Percentiles rank a stretch among this genome's conserved stretches.
These are phyloP conservation scores for Psettodes erumei DNA, from an alignment of 2,113 vertebrate species.

Conservation along the genomic window DNA sequence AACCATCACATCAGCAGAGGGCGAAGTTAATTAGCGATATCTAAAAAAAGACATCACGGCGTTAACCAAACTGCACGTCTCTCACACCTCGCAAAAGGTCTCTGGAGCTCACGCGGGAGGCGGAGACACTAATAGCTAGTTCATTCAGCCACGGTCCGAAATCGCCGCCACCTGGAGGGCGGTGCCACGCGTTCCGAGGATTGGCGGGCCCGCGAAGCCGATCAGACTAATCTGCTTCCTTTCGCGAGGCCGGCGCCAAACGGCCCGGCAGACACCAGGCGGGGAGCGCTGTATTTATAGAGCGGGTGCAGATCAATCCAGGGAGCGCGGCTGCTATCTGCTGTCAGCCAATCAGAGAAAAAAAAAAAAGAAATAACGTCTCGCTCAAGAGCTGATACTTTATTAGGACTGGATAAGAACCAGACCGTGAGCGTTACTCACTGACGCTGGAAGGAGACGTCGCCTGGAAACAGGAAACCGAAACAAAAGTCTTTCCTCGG, in stretches of 20 bases:
- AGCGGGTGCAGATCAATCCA: conserved; percentile 31
- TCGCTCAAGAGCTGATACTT: too few species aligned
- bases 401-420: background rate
- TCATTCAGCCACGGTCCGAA: too few species aligned
- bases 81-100: background rate
- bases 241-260: conserved; percentile 54
- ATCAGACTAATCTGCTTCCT: conserved; percentile 70
- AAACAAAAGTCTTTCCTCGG: background rate
- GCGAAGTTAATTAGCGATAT: background rate
- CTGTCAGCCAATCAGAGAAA: background rate
- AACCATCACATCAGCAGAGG: too few species aligned
- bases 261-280: conserved; percentile 34
- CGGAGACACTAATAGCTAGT: too few species aligned
- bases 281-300: conserved; percentile 32
- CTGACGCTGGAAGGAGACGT: background rate
- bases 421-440: background rate
- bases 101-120: background rate
- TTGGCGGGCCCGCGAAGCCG: conserved; percentile 48
- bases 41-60: too few species aligned
- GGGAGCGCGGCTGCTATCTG: background rate
- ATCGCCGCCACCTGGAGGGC: conserved; percentile 52
- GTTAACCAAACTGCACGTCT: background rate
- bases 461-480: background rate
- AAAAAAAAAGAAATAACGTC: too few species aligned
- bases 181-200: conserved; percentile 57